Evolutionary conservation across 2,797 vertebrate genomes (phyloP).

Genomic region (Leucoraja ocellata): DNA sequence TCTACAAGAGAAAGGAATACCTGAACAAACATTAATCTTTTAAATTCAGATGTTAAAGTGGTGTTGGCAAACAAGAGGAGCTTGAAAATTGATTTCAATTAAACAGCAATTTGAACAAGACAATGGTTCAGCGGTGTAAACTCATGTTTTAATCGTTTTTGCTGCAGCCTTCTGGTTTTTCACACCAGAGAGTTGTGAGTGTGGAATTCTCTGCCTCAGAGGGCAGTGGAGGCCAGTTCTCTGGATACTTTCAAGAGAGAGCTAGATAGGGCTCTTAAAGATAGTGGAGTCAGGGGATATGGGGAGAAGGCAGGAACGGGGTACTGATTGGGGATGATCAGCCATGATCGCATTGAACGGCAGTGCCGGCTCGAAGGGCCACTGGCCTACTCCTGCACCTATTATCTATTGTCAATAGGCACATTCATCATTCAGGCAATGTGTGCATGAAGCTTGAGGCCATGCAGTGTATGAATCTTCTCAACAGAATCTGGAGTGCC

Average conservation of each 20-base stretch:
- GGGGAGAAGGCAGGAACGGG: no score
- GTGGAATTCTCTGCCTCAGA: no score
- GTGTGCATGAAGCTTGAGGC: not conserved
- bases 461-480: not conserved
- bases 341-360: no score
- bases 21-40: not conserved
- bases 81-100: not conserved
- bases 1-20: slow-evolving; percentile 40
- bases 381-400: no score
- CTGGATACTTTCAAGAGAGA: no score
- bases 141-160: not conserved
- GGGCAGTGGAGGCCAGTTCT: no score
- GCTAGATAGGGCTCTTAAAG: no score
- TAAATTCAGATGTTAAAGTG: not conserved
- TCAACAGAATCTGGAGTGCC: not conserved
- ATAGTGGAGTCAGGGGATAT: no score
- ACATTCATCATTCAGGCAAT: not conserved
- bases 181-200: no score
- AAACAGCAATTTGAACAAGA: not conserved
- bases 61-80: not conserved
- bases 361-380: no score
- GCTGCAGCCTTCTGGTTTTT: not conserved
- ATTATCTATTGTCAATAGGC: no score
- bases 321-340: no score
- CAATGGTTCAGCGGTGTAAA: not conserved